Evolutionary conservation across 2,113 vertebrate genomes (phyloP).

Genomic region (Tetrao urogallus): DNA sequence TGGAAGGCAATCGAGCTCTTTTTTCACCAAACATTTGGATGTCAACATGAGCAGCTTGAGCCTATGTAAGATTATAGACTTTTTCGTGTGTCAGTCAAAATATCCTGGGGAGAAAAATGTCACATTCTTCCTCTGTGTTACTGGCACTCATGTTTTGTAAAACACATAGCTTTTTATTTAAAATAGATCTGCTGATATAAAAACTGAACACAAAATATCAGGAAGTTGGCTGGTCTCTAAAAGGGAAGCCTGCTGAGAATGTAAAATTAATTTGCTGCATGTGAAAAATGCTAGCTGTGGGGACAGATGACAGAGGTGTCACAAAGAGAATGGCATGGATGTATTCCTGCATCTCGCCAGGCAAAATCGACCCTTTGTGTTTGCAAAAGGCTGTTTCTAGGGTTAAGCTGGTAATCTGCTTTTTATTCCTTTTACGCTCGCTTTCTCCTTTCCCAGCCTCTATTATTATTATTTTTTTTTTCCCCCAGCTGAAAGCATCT

Average conservation of each 20-base stretch:
- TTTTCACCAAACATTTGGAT: slow-evolving; percentile 59
- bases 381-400: neutral
- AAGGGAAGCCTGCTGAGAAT: slow-evolving; percentile 59
- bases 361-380: neutral
- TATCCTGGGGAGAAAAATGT: slow-evolving; percentile 72
- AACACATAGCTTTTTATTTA: slow-evolving; percentile 69
- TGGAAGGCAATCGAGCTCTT: slow-evolving; percentile 47
- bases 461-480: neutral
- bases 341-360: neutral
- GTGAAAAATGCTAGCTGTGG: slow-evolving; percentile 56
- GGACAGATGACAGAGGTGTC: slow-evolving; percentile 53
- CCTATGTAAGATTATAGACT: slow-evolving; percentile 69
- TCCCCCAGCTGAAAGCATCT: neutral
- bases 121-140: slow-evolving; percentile 62
- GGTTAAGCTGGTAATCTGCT: neutral
- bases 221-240: slow-evolving; percentile 58
- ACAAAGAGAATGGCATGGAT: neutral
- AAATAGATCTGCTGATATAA: slow-evolving; percentile 63
- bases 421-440: neutral
- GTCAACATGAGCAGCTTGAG: slow-evolving; percentile 69
- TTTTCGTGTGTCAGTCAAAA: slow-evolving; percentile 70
- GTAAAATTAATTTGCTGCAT: slow-evolving; percentile 62
- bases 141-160: slow-evolving; percentile 63
- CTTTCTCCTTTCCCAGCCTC: neutral
- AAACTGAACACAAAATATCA: slow-evolving; percentile 56